Percentiles rank a stretch among this genome's conserved stretches.
Conservation (phyloP, 92 coral and sea anemone species). For the Desmophyllum pertusum region DNA sequence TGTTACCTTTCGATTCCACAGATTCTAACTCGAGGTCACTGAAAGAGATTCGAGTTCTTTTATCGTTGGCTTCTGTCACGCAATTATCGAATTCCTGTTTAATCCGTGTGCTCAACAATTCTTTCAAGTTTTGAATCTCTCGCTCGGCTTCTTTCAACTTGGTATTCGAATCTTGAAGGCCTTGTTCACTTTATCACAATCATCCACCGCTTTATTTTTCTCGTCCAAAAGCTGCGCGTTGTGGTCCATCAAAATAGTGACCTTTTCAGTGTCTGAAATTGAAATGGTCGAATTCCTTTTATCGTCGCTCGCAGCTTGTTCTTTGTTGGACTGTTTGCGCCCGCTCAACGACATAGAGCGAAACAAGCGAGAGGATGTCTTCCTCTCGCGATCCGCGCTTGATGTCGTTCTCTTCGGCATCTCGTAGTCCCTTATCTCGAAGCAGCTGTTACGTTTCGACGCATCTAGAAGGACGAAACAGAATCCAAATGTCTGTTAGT, state of each 20-base stretch:
- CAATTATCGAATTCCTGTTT: slow-evolving; percentile 45
- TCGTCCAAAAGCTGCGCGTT: slow-evolving; percentile 70
- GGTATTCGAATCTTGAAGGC: slow-evolving; percentile 69
- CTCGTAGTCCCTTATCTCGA: slow-evolving; percentile 42
- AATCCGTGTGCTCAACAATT: slow-evolving; percentile 60
- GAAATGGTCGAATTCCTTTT: slow-evolving; percentile 68
- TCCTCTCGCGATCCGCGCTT: slow-evolving; percentile 65
- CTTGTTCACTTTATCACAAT: slow-evolving; percentile 63
- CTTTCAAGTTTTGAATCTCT: slow-evolving; percentile 82
- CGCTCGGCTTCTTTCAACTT: slow-evolving; percentile 71
- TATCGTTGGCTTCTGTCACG: slow-evolving; percentile 7
- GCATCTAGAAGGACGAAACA: slow-evolving; percentile 50
- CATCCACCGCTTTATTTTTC: slow-evolving; percentile 64
- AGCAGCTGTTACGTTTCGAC: slow-evolving; percentile 30
- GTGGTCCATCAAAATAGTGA: slow-evolving; percentile 60
- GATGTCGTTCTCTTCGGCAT: slow-evolving; percentile 85
- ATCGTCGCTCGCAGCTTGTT: slow-evolving; percentile 51
- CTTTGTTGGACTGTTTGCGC: slow-evolving; percentile 64
- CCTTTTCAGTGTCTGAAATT: slow-evolving; percentile 72
- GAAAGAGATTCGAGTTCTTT: slow-evolving; percentile 33
- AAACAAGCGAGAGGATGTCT: slow-evolving; percentile 67
- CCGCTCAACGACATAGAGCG: slow-evolving; percentile 83
- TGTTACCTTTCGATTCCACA: slow-evolving; percentile 1
- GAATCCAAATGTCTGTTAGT: neutral
- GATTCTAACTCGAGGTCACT: slow-evolving; percentile 32